Evolutionary conservation across 2,888 invertebrate genomes (phyloP).

Genomic region (Lasioglossum vierecki): DNA sequence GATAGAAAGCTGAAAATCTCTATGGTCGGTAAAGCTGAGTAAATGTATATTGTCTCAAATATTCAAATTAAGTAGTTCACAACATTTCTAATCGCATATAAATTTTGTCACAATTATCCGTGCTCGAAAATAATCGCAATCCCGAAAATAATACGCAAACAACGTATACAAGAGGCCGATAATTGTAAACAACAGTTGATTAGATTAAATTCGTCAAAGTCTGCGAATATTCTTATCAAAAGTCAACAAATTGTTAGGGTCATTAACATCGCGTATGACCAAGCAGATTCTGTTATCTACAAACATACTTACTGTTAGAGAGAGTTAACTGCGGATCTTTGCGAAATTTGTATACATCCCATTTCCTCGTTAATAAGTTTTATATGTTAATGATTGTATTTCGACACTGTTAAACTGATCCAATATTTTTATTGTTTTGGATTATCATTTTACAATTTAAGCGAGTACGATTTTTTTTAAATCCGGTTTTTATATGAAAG

Average conservation of each 20-base stretch:
- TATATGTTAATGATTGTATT: no score
- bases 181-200: background rate
- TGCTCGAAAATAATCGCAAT: no score
- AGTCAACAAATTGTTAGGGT: background rate
- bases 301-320: background rate
- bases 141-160: background rate
- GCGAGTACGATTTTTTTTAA: background rate
- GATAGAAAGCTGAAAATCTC: background rate
- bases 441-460: background rate
- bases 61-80: background rate
- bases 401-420: no score
- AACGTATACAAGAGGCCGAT: background rate
- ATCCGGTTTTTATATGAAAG: background rate
- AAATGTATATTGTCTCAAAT: background rate
- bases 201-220: background rate
- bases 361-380: no score
- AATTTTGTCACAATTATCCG: background rate
- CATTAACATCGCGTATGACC: background rate
- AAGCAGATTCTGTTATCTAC: background rate
- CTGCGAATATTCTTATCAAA: background rate
- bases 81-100: background rate
- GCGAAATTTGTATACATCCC: background rate
- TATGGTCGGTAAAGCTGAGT: background rate
- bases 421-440: no score
- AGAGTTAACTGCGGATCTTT: background rate